Conservation (phyloP, 2,888 invertebrate genomes). For the Ashinkailepas kermadecensis region DNA sequence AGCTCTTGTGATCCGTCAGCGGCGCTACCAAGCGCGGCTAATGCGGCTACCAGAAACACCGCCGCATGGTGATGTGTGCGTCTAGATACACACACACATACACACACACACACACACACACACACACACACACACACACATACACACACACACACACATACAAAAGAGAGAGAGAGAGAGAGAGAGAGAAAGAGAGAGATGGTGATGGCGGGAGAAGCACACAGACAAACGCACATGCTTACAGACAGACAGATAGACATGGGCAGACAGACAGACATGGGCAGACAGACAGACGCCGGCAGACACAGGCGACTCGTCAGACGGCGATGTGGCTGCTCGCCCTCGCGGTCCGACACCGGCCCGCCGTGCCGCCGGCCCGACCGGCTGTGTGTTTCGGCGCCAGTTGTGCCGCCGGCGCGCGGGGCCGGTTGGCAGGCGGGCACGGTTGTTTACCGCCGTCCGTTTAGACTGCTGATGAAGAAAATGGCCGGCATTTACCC, state of each 20-base stretch:
- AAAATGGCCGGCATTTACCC: conserved; percentile 10
- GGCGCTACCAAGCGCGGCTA: not conserved
- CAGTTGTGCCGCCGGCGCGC: not conserved
- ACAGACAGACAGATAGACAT: no score
- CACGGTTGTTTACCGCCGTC: not conserved
- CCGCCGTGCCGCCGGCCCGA: not conserved
- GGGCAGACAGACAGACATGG: no score
- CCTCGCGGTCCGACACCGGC: not conserved
- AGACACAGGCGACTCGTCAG: not conserved
- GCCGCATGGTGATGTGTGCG: not conserved
- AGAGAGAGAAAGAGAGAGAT: no score
- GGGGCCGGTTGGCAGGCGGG: not conserved
- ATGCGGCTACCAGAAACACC: not conserved
- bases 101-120: no score
- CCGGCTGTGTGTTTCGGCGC: not conserved
- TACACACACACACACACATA: no score
- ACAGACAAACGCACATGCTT: no score
- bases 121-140: no score
- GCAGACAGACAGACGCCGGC: not conserved
- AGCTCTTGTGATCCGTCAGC: not conserved
- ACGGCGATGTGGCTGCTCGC: not conserved
- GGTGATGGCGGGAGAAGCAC: no score
- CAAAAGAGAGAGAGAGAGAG: no score
- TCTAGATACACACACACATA: no score
- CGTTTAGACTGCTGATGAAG: not conserved